These are phyloP conservation scores for Neocloeon triangulifer DNA, from an alignment of 1,140 invertebrate genomes.

Conservation along the genomic window DNA sequence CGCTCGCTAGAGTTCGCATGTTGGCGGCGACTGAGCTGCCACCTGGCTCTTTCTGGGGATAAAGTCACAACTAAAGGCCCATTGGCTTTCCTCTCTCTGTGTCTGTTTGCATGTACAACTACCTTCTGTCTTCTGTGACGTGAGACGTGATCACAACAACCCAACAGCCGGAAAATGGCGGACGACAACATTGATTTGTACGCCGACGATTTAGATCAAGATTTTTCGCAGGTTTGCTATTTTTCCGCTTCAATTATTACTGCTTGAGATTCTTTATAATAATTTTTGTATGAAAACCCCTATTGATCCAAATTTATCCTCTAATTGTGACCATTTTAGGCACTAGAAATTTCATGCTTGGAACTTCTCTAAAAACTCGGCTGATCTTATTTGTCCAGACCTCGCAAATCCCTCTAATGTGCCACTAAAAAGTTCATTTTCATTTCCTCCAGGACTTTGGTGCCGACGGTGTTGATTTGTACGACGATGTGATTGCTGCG, in stretches of 20 bases:
- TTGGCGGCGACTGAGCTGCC: too few relatives aligned
- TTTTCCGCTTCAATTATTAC: background rate
- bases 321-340: background rate
- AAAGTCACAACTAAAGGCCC: too few relatives aligned
- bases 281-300: background rate
- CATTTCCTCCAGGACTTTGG: slow-evolving; percentile 53
- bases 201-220: slow-evolving; percentile 85
- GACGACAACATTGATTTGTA: slow-evolving; percentile 94
- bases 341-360: background rate
- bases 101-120: too few relatives aligned
- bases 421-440: background rate
- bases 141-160: too few relatives aligned
- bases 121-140: too few relatives aligned
- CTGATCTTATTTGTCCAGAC: background rate
- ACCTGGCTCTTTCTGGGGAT: too few relatives aligned
- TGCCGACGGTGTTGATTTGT: slow-evolving; percentile 76
- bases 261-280: background rate
- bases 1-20: too few relatives aligned
- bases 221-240: slow-evolving; percentile 58
- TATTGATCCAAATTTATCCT: slow-evolving; percentile 3
- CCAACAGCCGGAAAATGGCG: too few relatives aligned
- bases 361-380: background rate
- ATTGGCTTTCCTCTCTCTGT: too few relatives aligned
- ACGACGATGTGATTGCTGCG: slow-evolving; percentile 83
- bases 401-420: background rate